Evolutionary conservation across 2,888 invertebrate genomes (phyloP).

Genomic region (Mamestra brassicae): DNA sequence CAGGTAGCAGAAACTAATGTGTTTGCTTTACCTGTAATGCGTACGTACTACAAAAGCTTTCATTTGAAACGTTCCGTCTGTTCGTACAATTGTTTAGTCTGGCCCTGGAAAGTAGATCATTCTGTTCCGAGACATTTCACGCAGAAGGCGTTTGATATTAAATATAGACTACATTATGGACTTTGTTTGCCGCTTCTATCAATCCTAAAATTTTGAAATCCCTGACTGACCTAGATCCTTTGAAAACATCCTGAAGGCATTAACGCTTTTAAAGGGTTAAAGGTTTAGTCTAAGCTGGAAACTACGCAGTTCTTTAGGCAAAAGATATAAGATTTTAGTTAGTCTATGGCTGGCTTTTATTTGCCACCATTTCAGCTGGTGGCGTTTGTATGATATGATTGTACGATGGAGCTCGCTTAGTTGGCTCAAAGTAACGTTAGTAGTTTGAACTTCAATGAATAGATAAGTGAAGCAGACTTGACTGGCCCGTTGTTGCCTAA

Average conservation of each 20-base stretch:
- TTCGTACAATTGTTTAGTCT: conserved; percentile 33
- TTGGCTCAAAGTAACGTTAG: background rate
- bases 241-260: background rate
- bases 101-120: background rate
- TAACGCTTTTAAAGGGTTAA: background rate
- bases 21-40: conserved; percentile 7
- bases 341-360: background rate
- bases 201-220: conserved; percentile 1
- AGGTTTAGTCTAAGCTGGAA: background rate
- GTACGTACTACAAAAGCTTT: background rate
- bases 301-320: background rate
- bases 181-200: background rate
- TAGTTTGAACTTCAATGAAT: too few relatives aligned
- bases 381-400: background rate
- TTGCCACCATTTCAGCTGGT: too few relatives aligned
- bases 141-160: background rate
- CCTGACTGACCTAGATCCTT: background rate
- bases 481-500: too few relatives aligned
- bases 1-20: conserved; percentile 11
- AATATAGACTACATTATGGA: background rate
- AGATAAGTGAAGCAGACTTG: too few relatives aligned
- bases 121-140: background rate
- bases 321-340: too few relatives aligned
- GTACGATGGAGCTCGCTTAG: background rate
- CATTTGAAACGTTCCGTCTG: conserved; percentile 14